Evolutionary conservation across 1,140 invertebrate species (phyloP).

Genomic region (Caenorhabditis inopinata): DNA sequence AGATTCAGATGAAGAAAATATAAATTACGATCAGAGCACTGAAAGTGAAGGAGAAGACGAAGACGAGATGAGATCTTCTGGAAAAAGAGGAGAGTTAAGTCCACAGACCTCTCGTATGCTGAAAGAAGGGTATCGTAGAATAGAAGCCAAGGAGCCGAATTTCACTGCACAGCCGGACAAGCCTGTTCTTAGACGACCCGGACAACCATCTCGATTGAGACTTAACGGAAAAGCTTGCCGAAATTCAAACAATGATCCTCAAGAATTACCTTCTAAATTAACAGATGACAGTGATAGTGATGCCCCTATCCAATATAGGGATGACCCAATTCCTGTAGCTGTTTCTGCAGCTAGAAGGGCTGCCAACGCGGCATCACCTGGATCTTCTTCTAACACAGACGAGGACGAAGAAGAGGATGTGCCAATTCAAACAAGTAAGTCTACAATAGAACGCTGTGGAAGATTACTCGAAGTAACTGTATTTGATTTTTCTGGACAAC

Average conservation of each 20-base stretch:
- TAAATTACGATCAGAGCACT: slow-evolving; percentile 18
- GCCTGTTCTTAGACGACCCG: slow-evolving; percentile 48
- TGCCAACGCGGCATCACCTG: slow-evolving; percentile 21
- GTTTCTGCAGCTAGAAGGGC: slow-evolving; percentile 24
- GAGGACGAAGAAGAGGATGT: slow-evolving; percentile 47
- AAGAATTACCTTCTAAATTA: slow-evolving; percentile 37
- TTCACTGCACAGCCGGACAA: slow-evolving; percentile 51
- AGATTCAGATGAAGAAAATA: slow-evolving; percentile 25
- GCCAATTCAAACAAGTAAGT: slow-evolving; percentile 20
- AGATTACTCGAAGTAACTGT: too few species aligned
- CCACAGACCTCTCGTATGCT: slow-evolving; percentile 19
- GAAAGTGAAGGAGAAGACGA: not conserved
- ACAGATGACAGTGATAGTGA: slow-evolving; percentile 53
- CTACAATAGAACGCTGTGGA: not conserved
- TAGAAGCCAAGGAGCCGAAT: slow-evolving; percentile 51
- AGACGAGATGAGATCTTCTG: not conserved
- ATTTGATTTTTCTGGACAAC: too few species aligned
- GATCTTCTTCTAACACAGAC: slow-evolving; percentile 22
- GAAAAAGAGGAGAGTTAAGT: not conserved
- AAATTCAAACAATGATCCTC: not conserved
- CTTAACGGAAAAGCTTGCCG: not conserved
- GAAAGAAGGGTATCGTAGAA: slow-evolving; percentile 24
- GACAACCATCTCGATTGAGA: slow-evolving; percentile 28
- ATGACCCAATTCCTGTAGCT: slow-evolving; percentile 32
- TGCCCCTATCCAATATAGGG: slow-evolving; percentile 52